Percentiles rank a stretch among this genome's conserved stretches.
These are phyloP conservation scores for Cephus pulcher DNA, from an alignment of 2,888 invertebrate genomes.

Conservation along the genomic window DNA sequence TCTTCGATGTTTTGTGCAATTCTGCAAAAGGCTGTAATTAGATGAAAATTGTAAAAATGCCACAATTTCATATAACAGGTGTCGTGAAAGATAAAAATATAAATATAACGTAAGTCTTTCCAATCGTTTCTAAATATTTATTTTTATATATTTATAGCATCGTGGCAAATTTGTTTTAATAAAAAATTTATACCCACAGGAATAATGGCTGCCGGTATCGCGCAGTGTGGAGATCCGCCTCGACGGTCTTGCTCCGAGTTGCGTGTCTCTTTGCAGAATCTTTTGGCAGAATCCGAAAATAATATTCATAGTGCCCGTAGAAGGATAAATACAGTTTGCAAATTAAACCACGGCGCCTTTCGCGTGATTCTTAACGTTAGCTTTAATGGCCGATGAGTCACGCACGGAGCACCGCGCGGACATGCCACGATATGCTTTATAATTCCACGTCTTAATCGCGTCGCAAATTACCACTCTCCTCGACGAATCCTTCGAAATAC, in stretches of 20 bases:
- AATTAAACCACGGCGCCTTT: slow-evolving; percentile 53
- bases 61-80: background rate
- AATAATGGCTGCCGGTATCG: background rate
- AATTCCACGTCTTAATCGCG: slow-evolving; percentile 55
- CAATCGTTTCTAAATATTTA: background rate
- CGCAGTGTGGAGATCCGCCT: background rate
- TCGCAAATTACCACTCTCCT: slow-evolving; percentile 52
- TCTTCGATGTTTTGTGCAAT: background rate
- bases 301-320: background rate
- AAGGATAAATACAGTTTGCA: slow-evolving; percentile 37
- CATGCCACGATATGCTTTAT: slow-evolving; percentile 44
- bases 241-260: background rate
- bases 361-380: slow-evolving; percentile 46
- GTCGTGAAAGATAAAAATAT: background rate
- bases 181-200: background rate
- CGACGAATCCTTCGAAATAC: slow-evolving; percentile 12
- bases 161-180: no score
- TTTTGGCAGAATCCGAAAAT: background rate
- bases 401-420: slow-evolving; percentile 40
- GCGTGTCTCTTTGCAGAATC: background rate
- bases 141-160: no score
- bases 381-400: slow-evolving; percentile 55
- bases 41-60: background rate
- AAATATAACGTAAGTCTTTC: background rate
- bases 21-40: background rate